A percentile compares a stretch with the other conserved stretches of the same genome.
Evolutionary conservation across 1,140 invertebrate genomes (phyloP).

Genomic region (Drosophila seguyi): DNA sequence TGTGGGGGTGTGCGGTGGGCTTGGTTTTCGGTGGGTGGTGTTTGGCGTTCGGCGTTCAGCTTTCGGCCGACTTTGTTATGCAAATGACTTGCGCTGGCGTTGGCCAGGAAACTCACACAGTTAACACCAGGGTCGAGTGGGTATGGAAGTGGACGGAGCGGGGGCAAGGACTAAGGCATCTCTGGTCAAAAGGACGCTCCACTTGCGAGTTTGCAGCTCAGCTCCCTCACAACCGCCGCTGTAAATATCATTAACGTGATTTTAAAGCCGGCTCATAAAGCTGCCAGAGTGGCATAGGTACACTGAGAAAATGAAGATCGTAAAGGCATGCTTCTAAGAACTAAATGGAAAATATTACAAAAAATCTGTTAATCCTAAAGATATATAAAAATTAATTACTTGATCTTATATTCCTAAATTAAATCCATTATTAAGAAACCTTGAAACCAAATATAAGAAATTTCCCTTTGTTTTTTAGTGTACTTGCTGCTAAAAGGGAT

Average conservation of each 20-base stretch:
- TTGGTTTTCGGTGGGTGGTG: constrained; percentile 6
- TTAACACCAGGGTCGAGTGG: constrained; percentile 64
- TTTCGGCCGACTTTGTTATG: constrained; percentile 74
- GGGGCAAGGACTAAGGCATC: constrained; percentile 27
- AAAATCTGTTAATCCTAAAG: background rate
- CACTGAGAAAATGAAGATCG: background rate
- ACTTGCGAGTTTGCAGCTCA: constrained; percentile 64
- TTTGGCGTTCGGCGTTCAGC: constrained; percentile 24
- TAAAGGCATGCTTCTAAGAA: background rate
- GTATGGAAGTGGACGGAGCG: background rate
- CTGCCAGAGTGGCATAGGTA: constrained; percentile 38
- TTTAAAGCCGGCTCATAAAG: constrained; percentile 80
- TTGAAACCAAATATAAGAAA: too few species aligned
- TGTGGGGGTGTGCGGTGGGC: background rate
- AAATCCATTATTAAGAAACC: too few species aligned
- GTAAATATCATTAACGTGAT: constrained; percentile 84
- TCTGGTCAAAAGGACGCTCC: constrained; percentile 67
- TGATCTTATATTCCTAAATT: background rate
- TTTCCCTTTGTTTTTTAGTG: background rate
- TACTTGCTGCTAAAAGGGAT: background rate
- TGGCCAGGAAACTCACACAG: constrained; percentile 71
- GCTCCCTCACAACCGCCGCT: constrained; percentile 51
- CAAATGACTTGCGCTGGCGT: constrained; percentile 68
- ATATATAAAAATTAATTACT: background rate
- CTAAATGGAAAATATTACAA: background rate